phyloP scores from a whole-genome alignment of 2,888 invertebrate genomes.

The Mayetiola destructor region DNA sequence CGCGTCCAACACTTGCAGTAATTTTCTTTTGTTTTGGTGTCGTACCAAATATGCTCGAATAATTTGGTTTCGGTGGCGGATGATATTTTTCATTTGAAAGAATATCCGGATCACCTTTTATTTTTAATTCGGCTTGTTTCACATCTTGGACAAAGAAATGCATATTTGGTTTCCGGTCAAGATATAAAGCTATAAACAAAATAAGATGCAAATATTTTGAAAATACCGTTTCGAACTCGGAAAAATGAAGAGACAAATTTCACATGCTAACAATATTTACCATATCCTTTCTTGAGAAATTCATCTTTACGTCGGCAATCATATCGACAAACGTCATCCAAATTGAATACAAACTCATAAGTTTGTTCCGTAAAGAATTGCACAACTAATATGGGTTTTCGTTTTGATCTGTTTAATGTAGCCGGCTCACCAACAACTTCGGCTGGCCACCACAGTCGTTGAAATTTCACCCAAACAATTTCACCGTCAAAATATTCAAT shows the following conservation, averaged over 20 bases:
- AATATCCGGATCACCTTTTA: constrained; percentile 56
- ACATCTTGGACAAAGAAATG: constrained; percentile 69
- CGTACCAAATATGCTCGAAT: constrained; percentile 39
- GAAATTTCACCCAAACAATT: constrained; percentile 73
- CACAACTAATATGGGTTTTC: constrained; percentile 65
- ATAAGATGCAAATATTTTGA: not conserved
- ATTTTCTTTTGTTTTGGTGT: constrained; percentile 25
- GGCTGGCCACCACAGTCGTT: constrained; percentile 73
- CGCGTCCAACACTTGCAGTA: not conserved
- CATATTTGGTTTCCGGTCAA: constrained; percentile 54
- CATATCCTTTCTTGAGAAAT: constrained; percentile 67
- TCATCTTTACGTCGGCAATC: constrained; percentile 64
- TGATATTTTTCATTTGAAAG: constrained; percentile 43
- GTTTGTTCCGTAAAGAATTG: constrained; percentile 74
- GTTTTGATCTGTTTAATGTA: constrained; percentile 48
- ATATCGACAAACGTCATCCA: constrained; percentile 58
- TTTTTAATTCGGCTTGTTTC: constrained; percentile 53
- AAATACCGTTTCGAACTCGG: not conserved
- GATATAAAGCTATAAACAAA: constrained; percentile 40
- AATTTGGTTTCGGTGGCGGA: constrained; percentile 34
- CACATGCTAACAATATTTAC: constrained; percentile 40
- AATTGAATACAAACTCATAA: constrained; percentile 62
- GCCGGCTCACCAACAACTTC: constrained; percentile 54
- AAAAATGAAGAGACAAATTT: not conserved
- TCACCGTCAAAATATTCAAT: constrained; percentile 56